These are phyloP conservation scores for Caenorhabditis plicata DNA, from an alignment of 2,888 invertebrate species.

Conservation along the genomic window DNA sequence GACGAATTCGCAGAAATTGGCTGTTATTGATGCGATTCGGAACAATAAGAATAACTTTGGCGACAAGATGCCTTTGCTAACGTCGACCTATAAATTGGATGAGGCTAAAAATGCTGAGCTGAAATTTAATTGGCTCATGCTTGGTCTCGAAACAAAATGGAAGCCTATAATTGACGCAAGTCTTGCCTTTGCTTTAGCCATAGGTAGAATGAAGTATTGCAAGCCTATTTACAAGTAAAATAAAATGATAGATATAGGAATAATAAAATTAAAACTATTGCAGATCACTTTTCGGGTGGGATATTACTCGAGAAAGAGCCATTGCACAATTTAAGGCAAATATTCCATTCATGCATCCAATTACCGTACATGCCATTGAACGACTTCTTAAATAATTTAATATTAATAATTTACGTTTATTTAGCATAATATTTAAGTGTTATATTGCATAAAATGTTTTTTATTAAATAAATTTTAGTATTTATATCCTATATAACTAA, in stretches of 20 bases:
- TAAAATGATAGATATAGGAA: not conserved
- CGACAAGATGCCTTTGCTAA: constrained; percentile 25
- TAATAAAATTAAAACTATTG: constrained; percentile 4
- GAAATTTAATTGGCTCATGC: constrained; percentile 74
- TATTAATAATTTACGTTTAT: constrained; percentile 8
- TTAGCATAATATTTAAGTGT: not conserved
- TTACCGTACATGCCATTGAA: constrained; percentile 52
- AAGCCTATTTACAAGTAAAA: constrained; percentile 79
- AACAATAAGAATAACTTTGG: constrained; percentile 18
- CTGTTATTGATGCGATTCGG: constrained; percentile 36
- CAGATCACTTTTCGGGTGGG: constrained; percentile 57
- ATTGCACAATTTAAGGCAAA: constrained; percentile 52
- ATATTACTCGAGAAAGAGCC: constrained; percentile 40
- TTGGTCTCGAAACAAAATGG: constrained; percentile 77
- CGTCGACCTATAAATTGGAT: constrained; percentile 31
- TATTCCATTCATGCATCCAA: constrained; percentile 57
- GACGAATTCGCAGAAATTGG: constrained; percentile 30
- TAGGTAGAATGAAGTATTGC: constrained; percentile 87
- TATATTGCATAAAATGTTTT: not conserved
- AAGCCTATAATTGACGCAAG: constrained; percentile 73
- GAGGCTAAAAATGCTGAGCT: constrained; percentile 38
- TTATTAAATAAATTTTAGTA: not conserved
- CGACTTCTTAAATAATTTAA: constrained; percentile 29
- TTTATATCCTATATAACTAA: not conserved
- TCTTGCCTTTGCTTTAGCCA: constrained; percentile 78